Evolutionary conservation across 2,797 vertebrate genomes (phyloP).

Genomic region (Monodelphis domestica): DNA sequence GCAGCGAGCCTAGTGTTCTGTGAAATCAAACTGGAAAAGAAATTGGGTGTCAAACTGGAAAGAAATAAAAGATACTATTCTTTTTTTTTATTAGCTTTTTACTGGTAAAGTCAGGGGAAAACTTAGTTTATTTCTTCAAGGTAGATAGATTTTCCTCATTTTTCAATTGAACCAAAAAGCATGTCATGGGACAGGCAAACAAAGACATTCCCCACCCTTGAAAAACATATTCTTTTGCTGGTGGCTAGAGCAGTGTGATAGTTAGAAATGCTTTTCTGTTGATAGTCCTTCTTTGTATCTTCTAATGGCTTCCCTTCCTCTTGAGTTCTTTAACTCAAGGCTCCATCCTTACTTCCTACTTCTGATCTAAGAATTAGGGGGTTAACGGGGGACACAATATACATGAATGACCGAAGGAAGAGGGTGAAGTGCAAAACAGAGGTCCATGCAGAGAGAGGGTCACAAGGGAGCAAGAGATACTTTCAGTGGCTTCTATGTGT

Average conservation of each 20-base stretch:
- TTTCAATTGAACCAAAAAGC: too few species aligned
- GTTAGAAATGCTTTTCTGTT: neutral
- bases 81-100: neutral
- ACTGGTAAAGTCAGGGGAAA: neutral
- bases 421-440: too few species aligned
- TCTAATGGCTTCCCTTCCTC: neutral
- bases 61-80: neutral
- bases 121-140: neutral
- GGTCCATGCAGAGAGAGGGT: too few species aligned
- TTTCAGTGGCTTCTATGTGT: too few species aligned
- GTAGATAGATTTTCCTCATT: neutral
- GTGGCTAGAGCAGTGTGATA: neutral
- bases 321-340: too few species aligned
- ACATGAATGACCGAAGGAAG: too few species aligned
- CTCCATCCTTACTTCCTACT: too few species aligned
- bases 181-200: neutral
- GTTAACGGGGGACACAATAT: too few species aligned
- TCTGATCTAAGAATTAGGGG: too few species aligned
- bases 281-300: neutral
- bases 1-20: neutral
- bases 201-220: neutral
- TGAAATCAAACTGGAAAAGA: neutral
- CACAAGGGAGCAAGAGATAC: too few species aligned
- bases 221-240: neutral
- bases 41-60: neutral